Conservation (phyloP, 2,797 vertebrate genomes). For the Triplophysa yarkandensis region DNA sequence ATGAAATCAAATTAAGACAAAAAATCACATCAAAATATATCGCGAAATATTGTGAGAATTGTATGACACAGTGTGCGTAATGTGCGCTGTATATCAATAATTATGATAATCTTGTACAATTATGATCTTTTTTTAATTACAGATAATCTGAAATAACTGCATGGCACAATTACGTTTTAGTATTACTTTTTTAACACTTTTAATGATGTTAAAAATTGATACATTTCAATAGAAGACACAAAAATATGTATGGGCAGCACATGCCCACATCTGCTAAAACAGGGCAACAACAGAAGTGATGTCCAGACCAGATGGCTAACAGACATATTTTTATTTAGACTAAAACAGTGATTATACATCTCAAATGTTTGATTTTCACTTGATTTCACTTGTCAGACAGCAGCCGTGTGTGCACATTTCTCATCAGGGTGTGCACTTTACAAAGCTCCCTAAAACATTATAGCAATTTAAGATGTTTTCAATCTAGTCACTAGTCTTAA, state of each 20-base stretch:
- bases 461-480: neutral
- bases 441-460: neutral
- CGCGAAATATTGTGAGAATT: no score
- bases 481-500: neutral
- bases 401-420: neutral
- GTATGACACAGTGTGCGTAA: neutral
- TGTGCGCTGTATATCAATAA: neutral
- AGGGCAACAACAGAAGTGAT: neutral
- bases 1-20: no score
- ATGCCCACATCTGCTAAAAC: no score
- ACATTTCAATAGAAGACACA: no score
- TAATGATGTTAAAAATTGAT: no score
- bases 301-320: neutral
- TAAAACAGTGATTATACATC: slow-evolving; percentile 26
- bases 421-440: neutral
- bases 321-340: slow-evolving; percentile 22
- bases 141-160: neutral
- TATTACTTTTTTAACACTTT: no score
- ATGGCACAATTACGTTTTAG: no score
- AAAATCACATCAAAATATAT: no score
- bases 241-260: no score
- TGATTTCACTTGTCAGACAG: neutral
- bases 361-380: slow-evolving; percentile 4
- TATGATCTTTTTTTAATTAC: neutral
- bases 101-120: neutral